phyloP scores from a whole-genome alignment of 2,113 vertebrate species.

The Martes martes region DNA sequence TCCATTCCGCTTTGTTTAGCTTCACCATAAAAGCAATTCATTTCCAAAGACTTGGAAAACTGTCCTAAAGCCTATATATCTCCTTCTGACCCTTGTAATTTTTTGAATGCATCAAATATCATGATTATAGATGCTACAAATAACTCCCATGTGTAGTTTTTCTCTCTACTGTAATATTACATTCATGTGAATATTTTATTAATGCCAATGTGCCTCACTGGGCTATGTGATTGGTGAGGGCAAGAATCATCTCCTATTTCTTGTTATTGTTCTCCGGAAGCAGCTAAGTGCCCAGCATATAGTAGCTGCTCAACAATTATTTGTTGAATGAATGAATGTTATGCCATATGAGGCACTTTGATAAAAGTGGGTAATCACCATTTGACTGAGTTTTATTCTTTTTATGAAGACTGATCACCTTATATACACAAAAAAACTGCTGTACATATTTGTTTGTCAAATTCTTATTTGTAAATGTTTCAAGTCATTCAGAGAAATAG shows the following conservation, averaged over 20 bases:
- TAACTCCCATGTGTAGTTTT: neutral
- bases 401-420: neutral
- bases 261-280: neutral
- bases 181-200: neutral
- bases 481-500: neutral
- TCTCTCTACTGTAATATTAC: neutral
- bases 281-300: neutral
- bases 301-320: neutral
- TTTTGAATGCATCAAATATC: neutral
- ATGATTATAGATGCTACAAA: neutral
- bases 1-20: neutral
- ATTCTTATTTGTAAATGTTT: neutral
- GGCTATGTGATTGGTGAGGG: neutral
- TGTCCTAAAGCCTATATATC: neutral
- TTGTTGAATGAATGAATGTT: neutral
- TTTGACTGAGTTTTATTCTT: neutral
- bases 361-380: neutral
- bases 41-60: neutral
- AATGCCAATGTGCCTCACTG: neutral
- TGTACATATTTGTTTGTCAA: neutral
- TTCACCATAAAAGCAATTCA: constrained; percentile 20
- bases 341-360: neutral
- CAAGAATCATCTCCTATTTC: neutral
- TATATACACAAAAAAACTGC: neutral
- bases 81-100: neutral